Evolutionary conservation across 2,797 vertebrate species (phyloP), one percentile per base, ranked within the genome.

Genomic region (Tokudaia muenninki): DNA sequence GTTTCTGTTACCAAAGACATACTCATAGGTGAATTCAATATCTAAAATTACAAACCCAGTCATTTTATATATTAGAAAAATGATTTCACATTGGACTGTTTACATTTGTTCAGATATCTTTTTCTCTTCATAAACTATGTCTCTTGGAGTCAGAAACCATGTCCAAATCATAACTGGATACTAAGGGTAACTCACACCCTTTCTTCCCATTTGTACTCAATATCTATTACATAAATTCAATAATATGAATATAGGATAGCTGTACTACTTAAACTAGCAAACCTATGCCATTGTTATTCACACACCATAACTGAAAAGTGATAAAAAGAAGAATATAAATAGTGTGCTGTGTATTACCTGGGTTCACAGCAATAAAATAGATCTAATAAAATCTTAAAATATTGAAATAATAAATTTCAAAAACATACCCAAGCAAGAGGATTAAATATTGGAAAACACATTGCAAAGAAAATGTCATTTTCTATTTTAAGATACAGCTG

Each of bases 381-480:
- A 81, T 47, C 34, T 61, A 61, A 24, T 61, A 61, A 26, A 61
- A 61, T 9, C 61, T 87, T 81, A 31, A 91, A 70, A 55, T 87
- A 24, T 57, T 84, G 1, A 10, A 80, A 17, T 67, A 87, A 78
- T 81, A 83, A 72, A 80, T 80, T 70, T 79, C 67, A 93, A 92
- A 78, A 47, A 78, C 7, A 34, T 81, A 44, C 10, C 50, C 87
- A 95, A 93, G 31, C 4, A 26, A 47, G 22, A 77, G 21, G 21
- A 80, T 91, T 91, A 84, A 81, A 47, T 87, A 24, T 88, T 80
- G 79, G 29, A 70, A 16, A 65, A n/a, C 4, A 82, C 37, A 59
- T 8, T 63, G 11, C 77, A 44, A 92, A 96, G n/a, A 67, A 94
- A 89, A 96, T 79, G 11, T 6, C 9, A 41, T 72, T 79, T 26